Evolutionary conservation across 2,797 vertebrate genomes (phyloP), one percentile per base, ranked within the genome.

Genomic region (Protonibea diacanthus): DNA sequence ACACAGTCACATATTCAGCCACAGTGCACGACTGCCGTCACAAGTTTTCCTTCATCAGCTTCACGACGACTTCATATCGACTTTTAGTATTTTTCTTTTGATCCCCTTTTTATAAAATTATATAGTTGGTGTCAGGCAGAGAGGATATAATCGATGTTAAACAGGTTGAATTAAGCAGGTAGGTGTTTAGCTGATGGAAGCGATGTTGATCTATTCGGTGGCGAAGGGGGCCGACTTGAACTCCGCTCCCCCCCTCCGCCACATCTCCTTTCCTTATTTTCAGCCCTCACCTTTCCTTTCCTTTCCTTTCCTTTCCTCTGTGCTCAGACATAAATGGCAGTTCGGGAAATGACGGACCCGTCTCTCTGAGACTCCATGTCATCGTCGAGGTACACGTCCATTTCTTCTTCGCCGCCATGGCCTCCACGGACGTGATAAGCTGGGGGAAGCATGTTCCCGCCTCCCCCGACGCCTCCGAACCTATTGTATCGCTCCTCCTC

Each of bases 361-460:
- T 97, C 97, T 68, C 96, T 92, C 83, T 97, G 97, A 10, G 97
- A 97, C 91, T 98, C 97, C 97, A 97, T 97, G 92, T 97, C 96
- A 12, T 95, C 94, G 1, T 95, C 94, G 0, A 96, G 91, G 81
- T 95, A 95, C 55, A 81, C 88, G 9, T 86, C 86, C 71, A 88
- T 77, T 27, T 93, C 90, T 0, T 88, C 89, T 27, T 71, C 88
- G 0, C 79, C 84, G 8, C 75, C 67, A 2, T 77, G 87, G 40
- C 85, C 87, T 49, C 83, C 76, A 81, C 89, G 92, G 38, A 93
- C 85, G 45, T 89, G 94, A 58, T 95, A 94, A 14, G 84, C 77
- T 0, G 85, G 88, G 4, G 79, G 89, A 0, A 84, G 76, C 45
- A 69, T 74, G 81, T 75, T 83, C 38, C 88, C 87, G 2, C 86